Evolutionary conservation across 2,888 invertebrate genomes (phyloP).

Genomic region (Drosophila sordidula): DNA sequence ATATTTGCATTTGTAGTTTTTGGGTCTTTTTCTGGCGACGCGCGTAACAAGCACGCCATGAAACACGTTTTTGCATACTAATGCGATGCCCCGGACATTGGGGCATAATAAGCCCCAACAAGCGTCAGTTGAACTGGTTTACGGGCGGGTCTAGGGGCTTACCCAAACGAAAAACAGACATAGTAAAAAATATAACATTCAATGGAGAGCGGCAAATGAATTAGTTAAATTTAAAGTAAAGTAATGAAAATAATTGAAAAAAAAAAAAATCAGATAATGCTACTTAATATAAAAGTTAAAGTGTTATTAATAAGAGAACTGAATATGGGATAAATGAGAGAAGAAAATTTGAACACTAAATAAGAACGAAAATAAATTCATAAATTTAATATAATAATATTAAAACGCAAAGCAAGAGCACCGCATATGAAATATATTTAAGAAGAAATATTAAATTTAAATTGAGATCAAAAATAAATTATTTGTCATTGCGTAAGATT

Average conservation of each 20-base stretch:
- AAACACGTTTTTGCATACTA: conserved; percentile 74
- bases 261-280: background rate
- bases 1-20: conserved; percentile 33
- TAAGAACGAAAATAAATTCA: too few relatives aligned
- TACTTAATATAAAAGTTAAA: too few relatives aligned
- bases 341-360: too few relatives aligned
- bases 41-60: conserved; percentile 53
- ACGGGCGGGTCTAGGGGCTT: background rate
- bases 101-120: conserved; percentile 1
- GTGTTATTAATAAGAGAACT: too few relatives aligned
- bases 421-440: too few relatives aligned
- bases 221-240: background rate
- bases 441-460: background rate
- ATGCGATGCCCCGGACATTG: conserved; percentile 38
- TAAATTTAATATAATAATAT: too few relatives aligned
- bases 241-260: background rate
- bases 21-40: conserved; percentile 41
- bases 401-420: too few relatives aligned
- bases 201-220: background rate
- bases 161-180: background rate
- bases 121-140: conserved; percentile 38
- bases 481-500: too few relatives aligned
- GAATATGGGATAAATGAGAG: too few relatives aligned
- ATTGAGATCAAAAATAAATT: too few relatives aligned
- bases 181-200: too few relatives aligned